Evolutionary conservation across 2,888 invertebrate genomes (phyloP), one percentile per base, ranked within the genome.

Genomic region (Digitonthophagus gazella): DNA sequence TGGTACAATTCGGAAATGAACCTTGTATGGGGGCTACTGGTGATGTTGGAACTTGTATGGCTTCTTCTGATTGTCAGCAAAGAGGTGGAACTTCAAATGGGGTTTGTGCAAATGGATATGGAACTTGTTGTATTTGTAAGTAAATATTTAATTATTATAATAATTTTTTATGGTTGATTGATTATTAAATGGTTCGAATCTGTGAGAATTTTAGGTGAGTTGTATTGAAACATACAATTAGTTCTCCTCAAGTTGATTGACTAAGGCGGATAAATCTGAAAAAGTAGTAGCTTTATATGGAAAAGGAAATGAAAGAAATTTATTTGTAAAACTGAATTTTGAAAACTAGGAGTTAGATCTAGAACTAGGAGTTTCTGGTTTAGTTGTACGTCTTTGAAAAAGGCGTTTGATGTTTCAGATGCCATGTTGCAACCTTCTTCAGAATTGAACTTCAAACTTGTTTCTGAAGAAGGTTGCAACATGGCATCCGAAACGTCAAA

Each of bases 41-140:
- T 0, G 93, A 94, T 79, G 90, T 90, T 75, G 95, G 95, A 11
- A 93, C 91, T 6, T 95, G 95, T 77, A 85, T 93, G 78, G 88
- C 92, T 0, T 84, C 88, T 72, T 79, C 79, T 79, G 93, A 95
- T 80, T 96, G 95, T 78, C 79, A 86, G 0, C 83, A 87, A 22
- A 84, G 90, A 56, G 91, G 91, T 0, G 95, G 95, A 1, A 87
- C 90, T 0, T 87, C 90, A 1, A 91, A 90, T 72, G 94, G 94
- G 1, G 86, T 90, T 68, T 95, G 95, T 78, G 95, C 94, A 0
- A 90, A 88, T 70, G 91, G 91, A 8, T 93, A 88, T 75, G 93
- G 92, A 1, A 86, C 90, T 3, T 93, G 93, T 78, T 93, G 93
- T 78, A 85, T 91, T 54, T 90, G 92, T 92, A 83, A 87, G 89